phyloP scores from a whole-genome alignment of 2,797 vertebrate genomes.

The Pelobates cultripes region DNA sequence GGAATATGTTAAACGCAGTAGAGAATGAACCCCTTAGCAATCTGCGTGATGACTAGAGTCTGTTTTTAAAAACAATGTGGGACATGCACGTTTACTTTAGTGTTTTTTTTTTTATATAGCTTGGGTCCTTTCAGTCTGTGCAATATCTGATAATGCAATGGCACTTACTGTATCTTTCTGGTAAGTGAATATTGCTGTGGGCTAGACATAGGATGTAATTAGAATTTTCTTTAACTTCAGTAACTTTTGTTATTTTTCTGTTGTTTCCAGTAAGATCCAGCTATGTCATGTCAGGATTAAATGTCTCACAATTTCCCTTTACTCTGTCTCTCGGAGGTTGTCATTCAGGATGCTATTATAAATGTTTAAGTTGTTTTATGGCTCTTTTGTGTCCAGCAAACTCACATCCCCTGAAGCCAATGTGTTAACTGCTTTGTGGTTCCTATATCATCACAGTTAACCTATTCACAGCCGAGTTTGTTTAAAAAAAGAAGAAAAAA shows the following conservation, averaged over 20 bases:
- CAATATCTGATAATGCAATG: not conserved
- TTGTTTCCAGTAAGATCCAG: not conserved
- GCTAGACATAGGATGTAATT: not conserved
- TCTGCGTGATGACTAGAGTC: not conserved
- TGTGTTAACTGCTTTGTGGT: not conserved
- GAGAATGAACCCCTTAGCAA: not conserved
- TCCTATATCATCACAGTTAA: not conserved
- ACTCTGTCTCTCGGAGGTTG: not conserved
- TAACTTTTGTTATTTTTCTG: too few relatives aligned
- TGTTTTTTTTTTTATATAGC: not conserved
- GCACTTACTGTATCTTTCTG: not conserved
- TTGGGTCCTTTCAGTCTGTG: too few relatives aligned
- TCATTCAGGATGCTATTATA: not conserved
- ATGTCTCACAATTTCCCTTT: not conserved
- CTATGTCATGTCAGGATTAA: not conserved
- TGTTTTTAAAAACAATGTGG: not conserved
- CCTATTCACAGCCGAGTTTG: too few relatives aligned
- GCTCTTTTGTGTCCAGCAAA: not conserved
- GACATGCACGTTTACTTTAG: not conserved
- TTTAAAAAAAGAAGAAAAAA: too few relatives aligned
- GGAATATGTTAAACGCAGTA: not conserved
- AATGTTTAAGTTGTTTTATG: conserved; percentile 1
- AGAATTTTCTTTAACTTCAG: not conserved
- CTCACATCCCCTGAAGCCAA: not conserved
- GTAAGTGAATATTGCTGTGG: not conserved